Base-by-base conservation (phyloP, 30 jellyfish, hydroid and myxozoan species). In the Aurelia coerulea region DNA sequence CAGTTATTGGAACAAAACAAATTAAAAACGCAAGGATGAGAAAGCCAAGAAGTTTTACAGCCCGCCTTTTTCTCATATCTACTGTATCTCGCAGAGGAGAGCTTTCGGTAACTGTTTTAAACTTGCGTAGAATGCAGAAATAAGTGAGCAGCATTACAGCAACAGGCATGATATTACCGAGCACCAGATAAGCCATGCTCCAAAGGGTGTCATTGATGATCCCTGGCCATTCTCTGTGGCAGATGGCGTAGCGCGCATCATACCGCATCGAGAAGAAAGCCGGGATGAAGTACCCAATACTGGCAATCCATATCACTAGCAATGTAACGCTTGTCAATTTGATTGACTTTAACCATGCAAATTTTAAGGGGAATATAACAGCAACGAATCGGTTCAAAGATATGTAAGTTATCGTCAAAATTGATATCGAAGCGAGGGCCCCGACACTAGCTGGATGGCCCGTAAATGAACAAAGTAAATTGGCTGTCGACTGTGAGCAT, bases 391-490 rank as follows among this genome's bases (percentile, higher is more conserved):
- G 75, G 46, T 73, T 83, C 58, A 83, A 65, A 6, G 92, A 58
- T 18, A 83, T 83, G 64, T 83, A 83, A 15, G 74, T 71, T 49
- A 83, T 19, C 12, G 92, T 83, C 19, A 72, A n/a, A n/a, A 83
- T 60, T 11, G 92, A 66, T 15, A 83, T 85, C 1, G 33, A 60
- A 17, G 97, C 75, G 60, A 93, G 81, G 34, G 93, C 68, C 60
- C 89, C 81, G 64, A 71, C 71, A 50, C 94, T 80, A 64, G 95
- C 66, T 60, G 89, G 69, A 78, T 97, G 78, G 10, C 81, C 79
- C 87, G 98, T 73, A 66, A 73, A 31, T 67, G 97, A 78, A 80
- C 97, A 68, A 65, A 93, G 79, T 51, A 80, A 10, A 56, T 59
- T 51, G 18, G 86, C 85, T 1, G 82, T 65, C 32, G 14, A 18